These are phyloP conservation scores for Siderastrea radians DNA, from an alignment of 92 coral and sea anemone genomes.

Conservation along the genomic window DNA sequence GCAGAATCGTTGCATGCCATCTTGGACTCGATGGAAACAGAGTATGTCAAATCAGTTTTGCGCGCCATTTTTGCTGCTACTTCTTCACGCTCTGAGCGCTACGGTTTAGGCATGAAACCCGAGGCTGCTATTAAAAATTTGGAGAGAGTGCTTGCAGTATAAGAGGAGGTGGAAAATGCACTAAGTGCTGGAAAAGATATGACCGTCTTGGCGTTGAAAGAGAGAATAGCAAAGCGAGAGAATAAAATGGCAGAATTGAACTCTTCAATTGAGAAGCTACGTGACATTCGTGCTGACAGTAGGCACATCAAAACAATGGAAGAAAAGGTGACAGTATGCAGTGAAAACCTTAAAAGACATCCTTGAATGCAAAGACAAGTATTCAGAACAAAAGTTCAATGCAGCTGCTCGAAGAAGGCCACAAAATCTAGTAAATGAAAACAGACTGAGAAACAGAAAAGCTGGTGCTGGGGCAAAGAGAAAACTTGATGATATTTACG, in stretches of 20 bases:
- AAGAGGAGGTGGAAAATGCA: constrained; percentile 58
- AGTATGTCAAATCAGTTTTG: constrained; percentile 59
- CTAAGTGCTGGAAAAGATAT: constrained; percentile 52
- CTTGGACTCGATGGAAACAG: constrained; percentile 65
- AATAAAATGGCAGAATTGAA: constrained; percentile 32
- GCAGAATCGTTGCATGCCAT: constrained; percentile 50
- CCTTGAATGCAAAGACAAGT: constrained; percentile 27
- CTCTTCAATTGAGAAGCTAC: constrained; percentile 28
- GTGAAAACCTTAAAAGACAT: constrained; percentile 23
- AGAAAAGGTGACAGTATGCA: constrained; percentile 42
- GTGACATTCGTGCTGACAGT: constrained; percentile 51
- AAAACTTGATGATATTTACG: constrained; percentile 47
- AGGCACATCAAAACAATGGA: constrained; percentile 57
- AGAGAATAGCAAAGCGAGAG: constrained; percentile 44
- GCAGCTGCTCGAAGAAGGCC: constrained; percentile 39
- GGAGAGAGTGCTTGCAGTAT: constrained; percentile 41
- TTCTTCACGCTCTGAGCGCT: constrained; percentile 54
- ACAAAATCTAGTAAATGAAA: constrained; percentile 36
- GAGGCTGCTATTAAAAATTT: constrained; percentile 51
- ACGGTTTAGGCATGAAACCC: constrained; percentile 57
- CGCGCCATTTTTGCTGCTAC: constrained; percentile 42
- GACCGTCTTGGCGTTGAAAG: constrained; percentile 44
- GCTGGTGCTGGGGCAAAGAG: constrained; percentile 60
- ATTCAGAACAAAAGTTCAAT: constrained; percentile 16
- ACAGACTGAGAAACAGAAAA: constrained; percentile 45